Evolutionary conservation across 2,113 vertebrate genomes (phyloP).

Genomic region (Mungos mungo): DNA sequence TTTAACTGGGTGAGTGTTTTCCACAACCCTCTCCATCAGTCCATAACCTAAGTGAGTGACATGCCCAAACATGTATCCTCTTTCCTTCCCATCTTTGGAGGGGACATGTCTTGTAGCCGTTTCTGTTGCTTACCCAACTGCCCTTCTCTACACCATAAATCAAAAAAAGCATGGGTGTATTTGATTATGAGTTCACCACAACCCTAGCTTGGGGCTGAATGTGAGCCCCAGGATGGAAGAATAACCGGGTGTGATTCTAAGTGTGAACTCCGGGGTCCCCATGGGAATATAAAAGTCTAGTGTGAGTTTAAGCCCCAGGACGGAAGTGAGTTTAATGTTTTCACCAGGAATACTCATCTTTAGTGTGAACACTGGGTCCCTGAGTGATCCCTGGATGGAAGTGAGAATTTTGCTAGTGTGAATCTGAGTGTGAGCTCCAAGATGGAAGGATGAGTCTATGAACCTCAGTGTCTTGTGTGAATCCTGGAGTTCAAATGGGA

Average conservation of each 20-base stretch:
- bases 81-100: background rate
- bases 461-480: background rate
- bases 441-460: background rate
- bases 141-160: background rate
- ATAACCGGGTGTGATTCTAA: background rate
- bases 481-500: constrained; percentile 1
- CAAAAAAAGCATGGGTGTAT: background rate
- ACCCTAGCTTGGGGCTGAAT: background rate
- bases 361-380: background rate
- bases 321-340: background rate
- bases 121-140: background rate
- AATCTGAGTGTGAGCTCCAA: background rate
- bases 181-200: background rate
- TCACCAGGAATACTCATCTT: background rate
- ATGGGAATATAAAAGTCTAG: background rate
- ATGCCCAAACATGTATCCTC: background rate
- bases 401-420: background rate
- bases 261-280: background rate
- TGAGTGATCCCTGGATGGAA: background rate
- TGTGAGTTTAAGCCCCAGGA: background rate
- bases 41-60: background rate
- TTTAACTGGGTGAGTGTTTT: background rate
- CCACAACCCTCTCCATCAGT: background rate
- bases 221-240: background rate
- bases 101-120: background rate